These are phyloP conservation scores for Rhinolophus ferrumequinum DNA, from an alignment of 2,113 vertebrate species.

Conservation along the genomic window DNA sequence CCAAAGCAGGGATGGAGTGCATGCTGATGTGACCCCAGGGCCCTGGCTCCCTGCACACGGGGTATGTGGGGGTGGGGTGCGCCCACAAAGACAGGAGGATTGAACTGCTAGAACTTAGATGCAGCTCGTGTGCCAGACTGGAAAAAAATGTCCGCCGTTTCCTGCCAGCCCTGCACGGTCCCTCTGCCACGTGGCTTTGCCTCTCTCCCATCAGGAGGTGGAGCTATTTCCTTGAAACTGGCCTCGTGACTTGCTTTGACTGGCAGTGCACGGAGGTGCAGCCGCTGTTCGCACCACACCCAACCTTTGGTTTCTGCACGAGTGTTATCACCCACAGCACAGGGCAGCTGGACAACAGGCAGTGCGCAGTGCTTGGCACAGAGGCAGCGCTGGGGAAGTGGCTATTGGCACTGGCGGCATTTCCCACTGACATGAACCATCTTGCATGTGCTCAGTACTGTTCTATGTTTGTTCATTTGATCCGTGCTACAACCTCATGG, in stretches of 20 bases:
- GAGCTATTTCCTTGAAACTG: neutral
- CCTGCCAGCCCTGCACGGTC: rapidly evolving
- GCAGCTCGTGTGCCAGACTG: too few relatives aligned
- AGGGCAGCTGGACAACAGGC: rapidly evolving
- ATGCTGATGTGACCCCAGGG: neutral
- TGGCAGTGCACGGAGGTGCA: neutral
- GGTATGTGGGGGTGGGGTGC: too few relatives aligned
- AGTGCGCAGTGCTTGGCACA: rapidly evolving
- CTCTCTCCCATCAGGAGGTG: neutral
- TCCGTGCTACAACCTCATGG: rapidly evolving
- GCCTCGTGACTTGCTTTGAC: neutral
- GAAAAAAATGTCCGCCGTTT: rapidly evolving
- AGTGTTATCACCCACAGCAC: rapidly evolving
- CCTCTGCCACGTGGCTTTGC: rapidly evolving
- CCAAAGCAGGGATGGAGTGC: neutral
- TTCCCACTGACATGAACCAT: rapidly evolving
- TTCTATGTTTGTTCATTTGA: rapidly evolving
- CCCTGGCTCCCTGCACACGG: neutral
- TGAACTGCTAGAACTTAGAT: rapidly evolving
- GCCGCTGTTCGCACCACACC: neutral
- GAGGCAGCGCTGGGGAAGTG: rapidly evolving
- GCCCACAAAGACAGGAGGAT: neutral
- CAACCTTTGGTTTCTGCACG: neutral
- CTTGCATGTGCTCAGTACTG: rapidly evolving
- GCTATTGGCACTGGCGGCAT: rapidly evolving